Percentiles rank a stretch among this genome's conserved stretches.
These are phyloP conservation scores for Antrozous pallidus DNA, from an alignment of 2,797 vertebrate species.

Conservation along the genomic window DNA sequence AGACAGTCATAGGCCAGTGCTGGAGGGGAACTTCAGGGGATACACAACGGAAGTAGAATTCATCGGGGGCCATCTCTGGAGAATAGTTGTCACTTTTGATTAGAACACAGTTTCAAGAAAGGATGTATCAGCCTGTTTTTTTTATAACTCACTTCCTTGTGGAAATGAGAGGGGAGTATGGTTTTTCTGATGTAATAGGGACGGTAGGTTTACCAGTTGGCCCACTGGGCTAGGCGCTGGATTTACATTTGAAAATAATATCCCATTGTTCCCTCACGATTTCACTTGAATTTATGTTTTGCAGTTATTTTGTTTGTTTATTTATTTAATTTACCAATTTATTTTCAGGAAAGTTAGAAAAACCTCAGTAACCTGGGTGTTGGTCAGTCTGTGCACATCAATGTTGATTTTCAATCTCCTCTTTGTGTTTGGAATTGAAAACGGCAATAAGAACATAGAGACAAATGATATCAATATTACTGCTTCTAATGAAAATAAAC, in stretches of 20 bases:
- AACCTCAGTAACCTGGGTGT: constrained; percentile 71
- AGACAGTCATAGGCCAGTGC: not conserved
- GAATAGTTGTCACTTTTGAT: not conserved
- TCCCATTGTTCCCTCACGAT: not conserved
- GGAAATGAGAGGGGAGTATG: not conserved
- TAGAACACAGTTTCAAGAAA: not conserved
- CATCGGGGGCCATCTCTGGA: not conserved
- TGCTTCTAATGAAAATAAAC: fast-evolving
- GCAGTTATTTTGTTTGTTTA: constrained; percentile 23
- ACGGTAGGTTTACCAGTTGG: not conserved
- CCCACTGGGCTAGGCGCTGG: not conserved
- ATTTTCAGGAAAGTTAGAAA: constrained; percentile 74
- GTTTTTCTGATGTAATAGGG: not conserved
- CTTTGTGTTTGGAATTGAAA: constrained; percentile 84
- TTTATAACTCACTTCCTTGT: not conserved
- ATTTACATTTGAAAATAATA: not conserved
- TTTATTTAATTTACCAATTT: constrained; percentile 17
- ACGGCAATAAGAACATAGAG: not conserved
- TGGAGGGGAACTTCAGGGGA: not conserved
- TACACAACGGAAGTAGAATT: not conserved
- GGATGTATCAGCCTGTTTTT: not conserved
- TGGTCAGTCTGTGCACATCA: constrained; percentile 81
- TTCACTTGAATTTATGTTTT: not conserved
- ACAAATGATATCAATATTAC: fast-evolving
- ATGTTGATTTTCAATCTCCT: constrained; percentile 85